phyloP scores from a whole-genome alignment of 1,140 invertebrate species.

The Drosophila mojavensis region DNA sequence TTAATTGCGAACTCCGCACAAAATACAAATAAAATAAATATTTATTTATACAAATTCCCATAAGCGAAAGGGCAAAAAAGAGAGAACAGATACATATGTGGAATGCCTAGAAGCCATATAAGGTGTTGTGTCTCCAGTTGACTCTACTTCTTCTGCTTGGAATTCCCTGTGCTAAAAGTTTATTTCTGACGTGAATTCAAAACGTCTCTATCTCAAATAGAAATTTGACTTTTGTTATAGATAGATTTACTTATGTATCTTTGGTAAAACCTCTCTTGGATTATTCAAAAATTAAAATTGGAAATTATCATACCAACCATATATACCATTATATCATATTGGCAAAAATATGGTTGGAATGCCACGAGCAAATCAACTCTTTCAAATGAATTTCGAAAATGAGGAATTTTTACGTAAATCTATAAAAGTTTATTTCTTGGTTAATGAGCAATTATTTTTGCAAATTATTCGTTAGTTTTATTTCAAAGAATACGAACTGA shows the following conservation, averaged over 20 bases:
- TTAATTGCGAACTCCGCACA: constrained; percentile 47
- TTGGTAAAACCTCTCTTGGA: no score
- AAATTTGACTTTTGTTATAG: no score
- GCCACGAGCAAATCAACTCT: background rate
- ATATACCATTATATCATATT: background rate
- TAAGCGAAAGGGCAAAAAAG: constrained; percentile 29
- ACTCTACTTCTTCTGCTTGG: background rate
- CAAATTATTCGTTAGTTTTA: no score
- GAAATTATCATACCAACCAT: no score
- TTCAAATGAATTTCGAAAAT: no score
- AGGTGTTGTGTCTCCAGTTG: background rate
- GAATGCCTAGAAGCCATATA: constrained; percentile 1
- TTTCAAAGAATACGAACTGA: no score
- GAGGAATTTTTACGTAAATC: no score
- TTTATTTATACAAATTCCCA: constrained; percentile 69
- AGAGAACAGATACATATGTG: constrained; percentile 14
- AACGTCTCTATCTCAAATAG: no score
- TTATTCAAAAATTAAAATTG: no score
- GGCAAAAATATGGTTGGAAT: background rate
- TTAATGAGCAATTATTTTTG: no score
- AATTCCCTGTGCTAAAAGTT: constrained; percentile 16
- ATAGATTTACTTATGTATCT: no score
- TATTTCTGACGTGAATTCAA: background rate
- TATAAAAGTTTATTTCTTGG: no score
- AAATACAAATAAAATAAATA: constrained; percentile 54